These are phyloP conservation scores for Denticeps clupeoides DNA, from an alignment of 2,797 vertebrate species.

Conservation along the genomic window DNA sequence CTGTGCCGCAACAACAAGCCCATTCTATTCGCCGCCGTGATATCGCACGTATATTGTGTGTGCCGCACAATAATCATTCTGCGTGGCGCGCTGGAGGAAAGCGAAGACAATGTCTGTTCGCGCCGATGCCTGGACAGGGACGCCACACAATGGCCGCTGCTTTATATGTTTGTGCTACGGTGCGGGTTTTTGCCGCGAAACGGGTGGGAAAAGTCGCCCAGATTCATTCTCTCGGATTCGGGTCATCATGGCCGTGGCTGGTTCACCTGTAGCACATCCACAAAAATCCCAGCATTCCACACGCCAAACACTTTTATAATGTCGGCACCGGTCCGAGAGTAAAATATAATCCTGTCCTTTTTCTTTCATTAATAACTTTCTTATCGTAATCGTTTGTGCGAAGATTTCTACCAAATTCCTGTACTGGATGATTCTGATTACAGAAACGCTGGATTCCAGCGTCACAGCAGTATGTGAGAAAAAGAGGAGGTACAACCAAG, in stretches of 20 bases:
- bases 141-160: constrained; percentile 50
- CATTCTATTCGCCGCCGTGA: constrained; percentile 44
- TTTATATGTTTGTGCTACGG: constrained; percentile 41
- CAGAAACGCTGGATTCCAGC: too few relatives aligned
- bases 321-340: too few relatives aligned
- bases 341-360: too few relatives aligned
- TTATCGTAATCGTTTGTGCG: too few relatives aligned
- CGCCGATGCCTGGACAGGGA: constrained; percentile 43
- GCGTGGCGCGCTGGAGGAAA: constrained; percentile 51
- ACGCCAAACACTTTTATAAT: too few relatives aligned
- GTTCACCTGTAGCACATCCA: too few relatives aligned
- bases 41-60: constrained; percentile 56
- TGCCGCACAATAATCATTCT: constrained; percentile 63
- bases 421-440: too few relatives aligned
- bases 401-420: too few relatives aligned
- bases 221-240: constrained; percentile 32
- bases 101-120: constrained; percentile 63
- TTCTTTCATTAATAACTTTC: too few relatives aligned
- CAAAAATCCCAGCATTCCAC: too few relatives aligned
- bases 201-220: constrained; percentile 19
- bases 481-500: too few relatives aligned
- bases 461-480: too few relatives aligned
- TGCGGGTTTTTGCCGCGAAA: constrained; percentile 24
- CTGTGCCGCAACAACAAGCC: constrained; percentile 48
- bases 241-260: not conserved